A percentile compares a stretch with the other conserved stretches of the same genome.
These are phyloP conservation scores for Globodera rostochiensis DNA, from an alignment of 1,140 invertebrate species.

Conservation along the genomic window DNA sequence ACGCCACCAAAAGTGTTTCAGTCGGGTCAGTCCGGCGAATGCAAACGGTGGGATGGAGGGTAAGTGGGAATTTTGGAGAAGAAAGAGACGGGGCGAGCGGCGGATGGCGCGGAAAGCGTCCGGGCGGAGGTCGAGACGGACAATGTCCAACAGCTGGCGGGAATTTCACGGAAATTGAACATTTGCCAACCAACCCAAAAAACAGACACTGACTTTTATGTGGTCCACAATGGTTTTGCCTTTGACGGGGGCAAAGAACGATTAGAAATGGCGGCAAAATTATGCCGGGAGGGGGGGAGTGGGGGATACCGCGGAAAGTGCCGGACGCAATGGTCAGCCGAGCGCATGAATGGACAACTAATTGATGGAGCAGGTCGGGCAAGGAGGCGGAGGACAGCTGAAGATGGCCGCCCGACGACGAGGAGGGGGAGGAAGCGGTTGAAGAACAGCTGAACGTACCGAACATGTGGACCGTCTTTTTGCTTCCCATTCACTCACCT, in stretches of 20 bases:
- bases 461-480: neutral
- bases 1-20: constrained; percentile 50
- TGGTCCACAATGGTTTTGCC: constrained; percentile 41
- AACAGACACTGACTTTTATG: constrained; percentile 36
- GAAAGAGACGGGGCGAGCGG: constrained; percentile 42
- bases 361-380: constrained; percentile 32
- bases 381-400: neutral
- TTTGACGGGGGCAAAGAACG: too few species aligned
- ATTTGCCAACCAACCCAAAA: neutral
- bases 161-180: neutral
- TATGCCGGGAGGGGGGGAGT: too few species aligned
- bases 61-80: constrained; percentile 40
- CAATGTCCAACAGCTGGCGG: constrained; percentile 10
- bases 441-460: constrained; percentile 10
- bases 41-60: constrained; percentile 22
- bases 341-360: constrained; percentile 48
- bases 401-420: neutral
- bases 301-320: constrained; percentile 36
- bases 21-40: constrained; percentile 38
- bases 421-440: neutral
- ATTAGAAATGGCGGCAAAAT: too few species aligned
- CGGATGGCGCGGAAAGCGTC: constrained; percentile 42
- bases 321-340: constrained; percentile 40
- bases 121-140: neutral
- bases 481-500: constrained; percentile 16